Conservation (phyloP, 2,113 vertebrate genomes). For the Dipodomys spectabilis region DNA sequence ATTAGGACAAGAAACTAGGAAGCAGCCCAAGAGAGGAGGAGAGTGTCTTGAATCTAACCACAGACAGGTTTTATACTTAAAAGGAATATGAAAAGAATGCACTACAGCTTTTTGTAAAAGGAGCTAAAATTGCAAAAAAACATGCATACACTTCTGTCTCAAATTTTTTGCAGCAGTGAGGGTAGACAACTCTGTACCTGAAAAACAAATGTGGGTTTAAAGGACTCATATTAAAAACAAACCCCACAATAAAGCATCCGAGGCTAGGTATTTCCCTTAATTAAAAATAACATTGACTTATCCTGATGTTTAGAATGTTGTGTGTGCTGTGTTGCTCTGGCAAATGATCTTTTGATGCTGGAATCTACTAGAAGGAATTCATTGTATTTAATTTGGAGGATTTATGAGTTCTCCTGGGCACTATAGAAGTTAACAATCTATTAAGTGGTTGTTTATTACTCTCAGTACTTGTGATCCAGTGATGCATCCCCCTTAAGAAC, state of each 20-base stretch:
- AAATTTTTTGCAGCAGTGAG: background rate
- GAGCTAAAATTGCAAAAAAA: background rate
- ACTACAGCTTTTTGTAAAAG: background rate
- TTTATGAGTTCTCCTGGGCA: constrained; percentile 58
- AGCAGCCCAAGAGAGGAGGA: background rate
- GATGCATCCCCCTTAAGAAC: constrained; percentile 41
- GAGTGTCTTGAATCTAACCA: background rate
- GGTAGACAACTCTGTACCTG: background rate
- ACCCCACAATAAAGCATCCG: background rate
- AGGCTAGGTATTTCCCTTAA: background rate
- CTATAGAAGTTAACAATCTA: constrained; percentile 65
- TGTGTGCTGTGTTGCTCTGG: constrained; percentile 32
- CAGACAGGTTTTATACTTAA: constrained; percentile 20
- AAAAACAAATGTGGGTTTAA: background rate
- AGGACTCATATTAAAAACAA: background rate
- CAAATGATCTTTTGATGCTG: constrained; percentile 53
- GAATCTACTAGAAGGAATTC: constrained; percentile 59
- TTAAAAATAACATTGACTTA: background rate
- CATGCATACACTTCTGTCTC: background rate
- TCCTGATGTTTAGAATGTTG: background rate
- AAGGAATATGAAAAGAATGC: background rate
- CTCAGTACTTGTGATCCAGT: constrained; percentile 30
- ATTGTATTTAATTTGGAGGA: constrained; percentile 59
- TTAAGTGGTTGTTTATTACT: constrained; percentile 62
- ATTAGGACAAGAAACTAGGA: constrained; percentile 22